Evolutionary conservation across 1,140 invertebrate species (phyloP).

Genomic region (Heterodera carotae): DNA sequence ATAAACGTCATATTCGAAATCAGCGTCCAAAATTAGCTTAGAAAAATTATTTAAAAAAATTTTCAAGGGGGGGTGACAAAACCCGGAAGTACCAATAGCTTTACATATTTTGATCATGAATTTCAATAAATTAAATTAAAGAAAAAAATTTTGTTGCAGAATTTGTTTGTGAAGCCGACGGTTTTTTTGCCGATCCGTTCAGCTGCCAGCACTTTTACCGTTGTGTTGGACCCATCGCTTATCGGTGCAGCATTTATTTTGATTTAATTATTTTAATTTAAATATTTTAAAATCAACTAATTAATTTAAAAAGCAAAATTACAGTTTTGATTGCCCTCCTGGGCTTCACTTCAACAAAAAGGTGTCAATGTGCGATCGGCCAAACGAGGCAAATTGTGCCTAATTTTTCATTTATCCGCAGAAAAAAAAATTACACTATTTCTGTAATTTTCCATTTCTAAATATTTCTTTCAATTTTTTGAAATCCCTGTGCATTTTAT

Average conservation of each 20-base stretch:
- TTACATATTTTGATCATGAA: too few species aligned
- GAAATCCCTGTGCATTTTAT: too few species aligned
- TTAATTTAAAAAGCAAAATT: not conserved
- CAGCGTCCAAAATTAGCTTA: too few species aligned
- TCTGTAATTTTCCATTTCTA: too few species aligned
- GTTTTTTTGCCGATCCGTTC: conserved; percentile 48
- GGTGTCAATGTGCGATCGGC: conserved; percentile 46
- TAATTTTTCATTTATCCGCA: too few species aligned
- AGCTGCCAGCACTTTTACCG: conserved; percentile 54
- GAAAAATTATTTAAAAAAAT: too few species aligned
- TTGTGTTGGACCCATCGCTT: conserved; percentile 45
- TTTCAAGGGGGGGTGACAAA: too few species aligned
- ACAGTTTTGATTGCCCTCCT: conserved; percentile 46
- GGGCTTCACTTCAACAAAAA: conserved; percentile 47
- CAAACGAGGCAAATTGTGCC: conserved; percentile 43
- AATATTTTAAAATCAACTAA: not conserved
- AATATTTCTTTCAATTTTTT: too few species aligned
- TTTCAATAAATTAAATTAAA: not conserved
- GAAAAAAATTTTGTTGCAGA: conserved; percentile 26
- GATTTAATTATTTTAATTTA: not conserved
- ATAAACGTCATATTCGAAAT: too few species aligned
- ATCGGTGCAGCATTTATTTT: conserved; percentile 23
- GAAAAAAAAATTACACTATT: too few species aligned
- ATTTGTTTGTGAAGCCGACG: conserved; percentile 47
- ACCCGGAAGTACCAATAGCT: too few species aligned